A percentile compares a stretch with the other conserved stretches of the same genome.
Evolutionary conservation across 2,797 vertebrate genomes (phyloP).

Genomic region (Lepilemur ruficaudatus): DNA sequence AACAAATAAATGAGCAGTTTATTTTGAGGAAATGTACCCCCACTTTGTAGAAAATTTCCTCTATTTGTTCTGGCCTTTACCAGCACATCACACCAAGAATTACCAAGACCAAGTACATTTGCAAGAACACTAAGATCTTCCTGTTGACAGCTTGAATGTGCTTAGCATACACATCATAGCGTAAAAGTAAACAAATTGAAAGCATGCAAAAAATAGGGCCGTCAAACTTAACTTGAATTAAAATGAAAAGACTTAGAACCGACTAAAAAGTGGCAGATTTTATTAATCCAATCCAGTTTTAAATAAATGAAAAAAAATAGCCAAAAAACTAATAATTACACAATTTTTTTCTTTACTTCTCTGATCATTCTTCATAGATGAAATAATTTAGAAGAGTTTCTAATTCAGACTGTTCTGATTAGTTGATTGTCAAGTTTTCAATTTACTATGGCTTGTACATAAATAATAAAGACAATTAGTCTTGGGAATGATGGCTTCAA

Average conservation of each 20-base stretch:
- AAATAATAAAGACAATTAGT: background rate
- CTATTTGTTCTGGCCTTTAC: background rate
- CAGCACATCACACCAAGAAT: background rate
- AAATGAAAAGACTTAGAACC: background rate
- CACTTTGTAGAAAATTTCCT: background rate
- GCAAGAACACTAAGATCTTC: background rate
- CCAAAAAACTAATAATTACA: background rate
- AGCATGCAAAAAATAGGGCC: background rate
- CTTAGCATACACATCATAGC: background rate
- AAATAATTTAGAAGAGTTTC: constrained; percentile 37
- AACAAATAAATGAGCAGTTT: background rate
- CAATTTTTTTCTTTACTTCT: background rate
- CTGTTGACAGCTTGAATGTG: background rate
- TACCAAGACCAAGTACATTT: background rate
- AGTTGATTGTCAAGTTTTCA: background rate
- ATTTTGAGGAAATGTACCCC: background rate
- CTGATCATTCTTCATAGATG: background rate
- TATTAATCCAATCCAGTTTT: background rate
- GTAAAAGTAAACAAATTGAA: background rate
- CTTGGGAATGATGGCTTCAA: background rate
- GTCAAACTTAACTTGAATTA: background rate
- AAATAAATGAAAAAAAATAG: background rate
- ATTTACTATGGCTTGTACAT: background rate
- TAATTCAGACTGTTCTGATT: background rate
- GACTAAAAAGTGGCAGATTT: background rate